phyloP scores from a whole-genome alignment of 1,140 invertebrate genomes.

The Rhopalosiphum maidis region DNA sequence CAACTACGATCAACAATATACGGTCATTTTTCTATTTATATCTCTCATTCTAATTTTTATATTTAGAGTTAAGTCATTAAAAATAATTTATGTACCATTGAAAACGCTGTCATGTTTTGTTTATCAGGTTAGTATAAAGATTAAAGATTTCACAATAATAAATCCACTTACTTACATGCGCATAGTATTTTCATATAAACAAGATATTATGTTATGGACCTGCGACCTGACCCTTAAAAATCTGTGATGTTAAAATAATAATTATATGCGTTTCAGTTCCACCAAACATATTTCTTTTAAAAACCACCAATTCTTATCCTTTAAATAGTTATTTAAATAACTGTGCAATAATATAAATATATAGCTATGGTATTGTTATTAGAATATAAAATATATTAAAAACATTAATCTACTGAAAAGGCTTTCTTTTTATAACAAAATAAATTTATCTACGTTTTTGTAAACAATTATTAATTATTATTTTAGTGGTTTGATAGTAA shows the following conservation, averaged over 20 bases:
- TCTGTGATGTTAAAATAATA: neutral
- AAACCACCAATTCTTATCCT: neutral
- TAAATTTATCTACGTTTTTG: neutral
- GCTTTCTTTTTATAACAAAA: neutral
- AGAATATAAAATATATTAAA: neutral
- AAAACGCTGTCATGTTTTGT: neutral
- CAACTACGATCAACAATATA: neutral
- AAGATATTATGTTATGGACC: neutral
- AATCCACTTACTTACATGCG: neutral
- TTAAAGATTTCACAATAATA: neutral
- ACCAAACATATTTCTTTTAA: neutral
- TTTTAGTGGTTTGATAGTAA: neutral
- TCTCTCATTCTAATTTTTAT: neutral
- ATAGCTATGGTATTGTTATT: neutral
- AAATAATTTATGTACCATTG: neutral
- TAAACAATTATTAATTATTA: neutral
- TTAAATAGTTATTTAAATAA: neutral
- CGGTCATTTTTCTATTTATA: neutral
- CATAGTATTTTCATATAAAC: neutral
- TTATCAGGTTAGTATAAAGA: neutral
- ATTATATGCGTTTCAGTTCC: neutral
- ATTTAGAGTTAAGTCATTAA: neutral
- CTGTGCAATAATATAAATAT: neutral
- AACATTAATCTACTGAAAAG: neutral
- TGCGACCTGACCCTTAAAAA: no score